Conservation (phyloP, 35 echinoderm and acorn worm species). For the Ophiothrix spiculata region DNA sequence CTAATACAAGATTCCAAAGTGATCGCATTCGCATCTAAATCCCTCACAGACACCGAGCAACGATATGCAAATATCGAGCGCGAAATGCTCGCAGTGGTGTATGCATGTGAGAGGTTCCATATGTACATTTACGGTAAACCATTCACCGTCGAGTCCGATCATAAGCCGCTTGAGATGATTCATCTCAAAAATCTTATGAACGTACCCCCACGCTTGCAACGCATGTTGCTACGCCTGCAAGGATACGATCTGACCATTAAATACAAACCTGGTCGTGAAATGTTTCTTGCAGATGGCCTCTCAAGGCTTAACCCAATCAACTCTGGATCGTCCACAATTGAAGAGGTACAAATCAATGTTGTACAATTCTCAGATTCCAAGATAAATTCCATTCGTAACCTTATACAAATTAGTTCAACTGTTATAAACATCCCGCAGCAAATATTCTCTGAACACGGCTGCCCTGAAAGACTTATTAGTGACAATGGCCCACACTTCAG, state of each 20-base stretch:
- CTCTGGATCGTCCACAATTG: neutral
- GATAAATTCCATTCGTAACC: neutral
- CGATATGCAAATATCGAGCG: slow-evolving; percentile 66
- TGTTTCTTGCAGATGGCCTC: slow-evolving; percentile 22
- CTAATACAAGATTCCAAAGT: slow-evolving; percentile 46
- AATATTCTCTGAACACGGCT: no score
- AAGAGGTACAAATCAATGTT: slow-evolving; percentile 1
- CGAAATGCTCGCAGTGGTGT: slow-evolving; percentile 55
- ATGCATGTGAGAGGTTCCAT: slow-evolving; percentile 52
- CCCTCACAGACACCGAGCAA: slow-evolving; percentile 34
- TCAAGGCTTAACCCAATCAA: slow-evolving; percentile 38
- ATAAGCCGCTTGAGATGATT: slow-evolving; percentile 64
- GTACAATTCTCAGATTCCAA: slow-evolving; percentile 1
- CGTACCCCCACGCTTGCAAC: slow-evolving; percentile 48
- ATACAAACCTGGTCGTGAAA: slow-evolving; percentile 46
- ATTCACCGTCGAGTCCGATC: slow-evolving; percentile 46
- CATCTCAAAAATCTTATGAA: slow-evolving; percentile 6
- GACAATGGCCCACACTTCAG: slow-evolving; percentile 3
- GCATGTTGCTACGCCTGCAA: slow-evolving; percentile 48
- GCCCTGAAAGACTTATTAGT: no score
- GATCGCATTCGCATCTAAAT: slow-evolving; percentile 39
- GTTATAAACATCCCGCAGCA: slow-evolving; percentile 25
- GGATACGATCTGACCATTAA: slow-evolving; percentile 28
- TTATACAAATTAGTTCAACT: slow-evolving; percentile 10
- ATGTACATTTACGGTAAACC: slow-evolving; percentile 42